Conservation (phyloP, 2,113 vertebrate genomes). For the Charina bottae region DNA sequence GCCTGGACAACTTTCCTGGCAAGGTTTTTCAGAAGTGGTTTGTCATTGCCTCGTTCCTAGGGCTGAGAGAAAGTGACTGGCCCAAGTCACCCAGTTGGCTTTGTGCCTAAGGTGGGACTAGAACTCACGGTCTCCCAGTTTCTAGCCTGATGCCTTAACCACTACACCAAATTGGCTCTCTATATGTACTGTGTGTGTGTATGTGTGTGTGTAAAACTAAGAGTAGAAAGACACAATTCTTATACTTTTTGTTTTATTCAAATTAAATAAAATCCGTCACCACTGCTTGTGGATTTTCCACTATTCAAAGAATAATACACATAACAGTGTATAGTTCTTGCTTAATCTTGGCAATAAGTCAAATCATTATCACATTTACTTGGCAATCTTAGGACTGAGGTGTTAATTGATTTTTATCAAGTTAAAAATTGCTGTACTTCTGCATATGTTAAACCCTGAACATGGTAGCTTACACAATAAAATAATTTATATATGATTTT, state of each 20-base stretch:
- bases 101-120: too few species aligned
- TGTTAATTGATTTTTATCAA: neutral
- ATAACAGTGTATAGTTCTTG: neutral
- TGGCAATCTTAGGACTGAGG: neutral
- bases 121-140: too few species aligned
- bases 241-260: neutral
- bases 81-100: too few species aligned
- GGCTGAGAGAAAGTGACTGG: too few species aligned
- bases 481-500: neutral
- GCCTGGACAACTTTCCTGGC: too few species aligned
- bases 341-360: neutral
- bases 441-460: constrained; percentile 23
- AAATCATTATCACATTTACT: constrained; percentile 3
- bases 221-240: neutral
- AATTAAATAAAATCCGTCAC: neutral
- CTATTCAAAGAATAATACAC: neutral
- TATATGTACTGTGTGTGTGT: neutral
- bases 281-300: neutral
- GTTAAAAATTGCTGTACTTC: neutral
- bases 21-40: too few species aligned
- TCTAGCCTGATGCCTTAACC: too few species aligned
- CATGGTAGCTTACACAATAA: neutral
- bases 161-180: neutral
- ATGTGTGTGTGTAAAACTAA: neutral
- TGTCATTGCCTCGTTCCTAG: too few species aligned